These are phyloP conservation scores for Eulemur macaco DNA, from an alignment of 2,113 vertebrate genomes.

Conservation along the genomic window DNA sequence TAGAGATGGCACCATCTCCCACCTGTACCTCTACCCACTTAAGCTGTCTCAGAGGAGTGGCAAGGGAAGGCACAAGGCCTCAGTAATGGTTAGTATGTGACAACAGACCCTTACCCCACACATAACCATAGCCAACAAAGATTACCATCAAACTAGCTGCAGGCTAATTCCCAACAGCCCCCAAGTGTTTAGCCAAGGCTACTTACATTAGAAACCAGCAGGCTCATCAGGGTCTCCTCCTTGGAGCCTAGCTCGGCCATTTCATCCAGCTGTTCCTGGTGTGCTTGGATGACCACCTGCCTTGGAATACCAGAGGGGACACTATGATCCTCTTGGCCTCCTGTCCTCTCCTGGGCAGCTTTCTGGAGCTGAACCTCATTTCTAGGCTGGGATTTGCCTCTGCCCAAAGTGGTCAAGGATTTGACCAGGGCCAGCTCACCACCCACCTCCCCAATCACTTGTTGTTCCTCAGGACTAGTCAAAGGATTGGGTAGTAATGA, in stretches of 20 bases:
- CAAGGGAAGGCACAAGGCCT: background rate
- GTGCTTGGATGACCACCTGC: constrained; percentile 85
- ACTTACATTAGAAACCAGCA: constrained; percentile 87
- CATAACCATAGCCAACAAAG: background rate
- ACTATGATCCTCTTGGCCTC: background rate
- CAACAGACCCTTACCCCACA: background rate
- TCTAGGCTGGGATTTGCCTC: background rate
- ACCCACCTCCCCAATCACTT: background rate
- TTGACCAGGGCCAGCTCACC: background rate
- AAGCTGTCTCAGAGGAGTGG: background rate
- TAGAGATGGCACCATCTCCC: background rate
- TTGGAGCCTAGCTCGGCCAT: constrained; percentile 87
- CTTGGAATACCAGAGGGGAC: constrained; percentile 78
- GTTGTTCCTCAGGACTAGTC: background rate
- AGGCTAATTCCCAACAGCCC: background rate
- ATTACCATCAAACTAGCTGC: background rate
- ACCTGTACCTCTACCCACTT: background rate
- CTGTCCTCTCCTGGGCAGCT: background rate
- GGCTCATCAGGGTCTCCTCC: constrained; percentile 88
- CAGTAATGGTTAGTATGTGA: background rate
- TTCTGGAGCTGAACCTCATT: background rate
- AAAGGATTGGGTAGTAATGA: background rate
- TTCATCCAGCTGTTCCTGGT: constrained; percentile 88
- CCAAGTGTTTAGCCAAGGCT: background rate
- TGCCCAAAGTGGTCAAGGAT: background rate